Evolutionary conservation across 2,888 invertebrate genomes (phyloP).

Genomic region (Drosophila diplacantha): DNA sequence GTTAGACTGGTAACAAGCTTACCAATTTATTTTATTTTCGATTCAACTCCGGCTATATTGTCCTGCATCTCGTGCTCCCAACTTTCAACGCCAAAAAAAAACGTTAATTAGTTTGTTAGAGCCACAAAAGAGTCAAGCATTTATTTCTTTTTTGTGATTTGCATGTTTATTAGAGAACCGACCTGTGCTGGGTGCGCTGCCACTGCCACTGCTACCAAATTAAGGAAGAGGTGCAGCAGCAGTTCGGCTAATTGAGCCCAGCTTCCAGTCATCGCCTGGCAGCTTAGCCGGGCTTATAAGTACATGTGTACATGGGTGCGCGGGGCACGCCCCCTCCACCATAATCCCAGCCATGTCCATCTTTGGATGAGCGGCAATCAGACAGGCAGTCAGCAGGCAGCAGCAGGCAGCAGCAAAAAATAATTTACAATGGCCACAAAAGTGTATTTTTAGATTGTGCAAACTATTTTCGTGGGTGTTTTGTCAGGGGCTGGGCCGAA

Average conservation of each 20-base stretch:
- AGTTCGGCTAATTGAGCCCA: slow-evolving; percentile 14
- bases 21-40: background rate
- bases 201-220: slow-evolving; percentile 40
- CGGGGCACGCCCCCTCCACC: slow-evolving; percentile 11
- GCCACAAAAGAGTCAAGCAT: slow-evolving; percentile 38
- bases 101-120: slow-evolving; percentile 61
- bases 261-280: slow-evolving; percentile 33
- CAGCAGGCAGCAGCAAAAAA: slow-evolving; percentile 20
- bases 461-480: slow-evolving; percentile 51
- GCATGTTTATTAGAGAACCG: slow-evolving; percentile 36
- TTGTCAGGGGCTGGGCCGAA: slow-evolving; percentile 52
- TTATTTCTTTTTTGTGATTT: slow-evolving; percentile 6
- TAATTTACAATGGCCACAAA: slow-evolving; percentile 42
- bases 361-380: slow-evolving; percentile 40
- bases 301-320: background rate
- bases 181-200: slow-evolving; percentile 51
- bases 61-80: background rate
- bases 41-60: background rate
- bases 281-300: slow-evolving; percentile 5
- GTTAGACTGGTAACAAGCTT: background rate
- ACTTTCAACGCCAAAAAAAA: slow-evolving; percentile 37
- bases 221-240: slow-evolving; percentile 68
- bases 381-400: slow-evolving; percentile 18
- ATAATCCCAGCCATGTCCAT: slow-evolving; percentile 33
- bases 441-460: slow-evolving; percentile 36